phyloP scores from a whole-genome alignment of 2,888 invertebrate species.

The Ellobium chinense region DNA sequence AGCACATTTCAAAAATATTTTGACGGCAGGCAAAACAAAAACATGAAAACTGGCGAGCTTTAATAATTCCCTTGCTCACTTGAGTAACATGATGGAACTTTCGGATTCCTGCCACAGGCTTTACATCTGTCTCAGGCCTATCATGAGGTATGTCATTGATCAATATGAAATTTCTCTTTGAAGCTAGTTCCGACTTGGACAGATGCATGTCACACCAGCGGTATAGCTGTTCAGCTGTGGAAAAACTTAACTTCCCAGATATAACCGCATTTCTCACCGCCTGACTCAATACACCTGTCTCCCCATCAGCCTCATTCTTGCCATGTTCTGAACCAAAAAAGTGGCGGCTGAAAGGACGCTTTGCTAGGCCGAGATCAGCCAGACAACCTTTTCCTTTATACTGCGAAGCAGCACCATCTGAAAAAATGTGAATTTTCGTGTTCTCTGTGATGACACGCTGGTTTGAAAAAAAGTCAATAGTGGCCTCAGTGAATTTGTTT shows the following conservation, averaged over 20 bases:
- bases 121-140: background rate
- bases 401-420: conserved; percentile 13
- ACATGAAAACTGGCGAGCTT: background rate
- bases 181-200: no score
- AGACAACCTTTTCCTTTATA: conserved; percentile 11
- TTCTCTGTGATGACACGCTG: background rate
- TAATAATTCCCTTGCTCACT: background rate
- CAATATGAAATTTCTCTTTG: background rate
- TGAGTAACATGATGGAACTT: background rate
- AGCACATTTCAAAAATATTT: background rate
- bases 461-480: background rate
- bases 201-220: background rate
- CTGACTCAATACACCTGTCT: conserved; percentile 25
- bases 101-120: background rate
- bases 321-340: conserved; percentile 35
- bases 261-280: background rate
- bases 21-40: background rate
- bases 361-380: background rate
- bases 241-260: background rate
- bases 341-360: background rate
- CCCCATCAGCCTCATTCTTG: conserved; percentile 34
- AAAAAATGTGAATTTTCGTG: background rate
- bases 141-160: background rate
- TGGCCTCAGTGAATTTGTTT: background rate
- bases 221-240: background rate